Evolutionary conservation across 2,113 vertebrate species (phyloP).

Genomic region (Sorex araneus): DNA sequence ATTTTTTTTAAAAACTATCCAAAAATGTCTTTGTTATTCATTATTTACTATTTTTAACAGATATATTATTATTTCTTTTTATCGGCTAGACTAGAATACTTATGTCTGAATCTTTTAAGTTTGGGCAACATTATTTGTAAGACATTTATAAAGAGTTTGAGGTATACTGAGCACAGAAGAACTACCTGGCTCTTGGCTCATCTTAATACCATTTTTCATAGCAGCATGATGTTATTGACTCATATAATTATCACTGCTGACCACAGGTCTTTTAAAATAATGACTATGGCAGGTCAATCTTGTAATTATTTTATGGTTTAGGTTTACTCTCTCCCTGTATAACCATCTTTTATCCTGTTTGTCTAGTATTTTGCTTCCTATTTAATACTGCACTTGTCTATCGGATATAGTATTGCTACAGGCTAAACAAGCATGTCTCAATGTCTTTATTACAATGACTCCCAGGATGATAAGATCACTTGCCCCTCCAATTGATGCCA

Average conservation of each 20-base stretch:
- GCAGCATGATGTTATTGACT: neutral
- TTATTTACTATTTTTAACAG: neutral
- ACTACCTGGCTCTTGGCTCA: neutral
- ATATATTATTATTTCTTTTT: neutral
- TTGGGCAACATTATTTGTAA: neutral
- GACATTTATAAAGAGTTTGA: neutral
- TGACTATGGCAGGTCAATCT: neutral
- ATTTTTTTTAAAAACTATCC: neutral
- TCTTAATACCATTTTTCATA: neutral
- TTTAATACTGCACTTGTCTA: neutral
- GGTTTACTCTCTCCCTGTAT: neutral
- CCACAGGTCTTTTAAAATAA: constrained; percentile 27
- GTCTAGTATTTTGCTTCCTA: neutral
- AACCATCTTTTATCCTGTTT: constrained; percentile 49
- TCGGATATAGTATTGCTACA: neutral
- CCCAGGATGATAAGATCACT: neutral
- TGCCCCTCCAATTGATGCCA: neutral
- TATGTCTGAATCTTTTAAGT: neutral
- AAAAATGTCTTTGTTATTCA: neutral
- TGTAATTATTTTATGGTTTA: neutral
- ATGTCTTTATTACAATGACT: neutral
- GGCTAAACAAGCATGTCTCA: constrained; percentile 11
- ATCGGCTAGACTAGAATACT: constrained; percentile 35
- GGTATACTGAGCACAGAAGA: neutral
- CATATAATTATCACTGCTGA: neutral